Base-by-base conservation (phyloP, 1,140 invertebrate genomes). In the Lineus longissimus region DNA sequence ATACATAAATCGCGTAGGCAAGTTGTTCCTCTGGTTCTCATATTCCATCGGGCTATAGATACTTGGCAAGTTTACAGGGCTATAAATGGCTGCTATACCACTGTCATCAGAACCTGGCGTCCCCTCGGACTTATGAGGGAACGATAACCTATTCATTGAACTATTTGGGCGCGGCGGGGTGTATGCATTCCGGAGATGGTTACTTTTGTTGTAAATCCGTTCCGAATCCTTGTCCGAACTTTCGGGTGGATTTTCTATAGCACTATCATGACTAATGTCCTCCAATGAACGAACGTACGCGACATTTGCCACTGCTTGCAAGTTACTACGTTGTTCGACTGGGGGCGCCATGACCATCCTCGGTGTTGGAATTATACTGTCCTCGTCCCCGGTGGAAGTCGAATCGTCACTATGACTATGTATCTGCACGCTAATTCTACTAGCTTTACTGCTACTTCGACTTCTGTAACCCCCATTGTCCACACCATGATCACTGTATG, bases 251-350 rank as follows among this genome's bases (percentile, higher is more conserved):
- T 57, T 63, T 23, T 63, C 61, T 13, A 63, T 63, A 11, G 61
- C 61, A 36, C 61, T 63, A 56, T 63, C 61, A 15, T 58, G 31
- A 19, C 25, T 56, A 19, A 36, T 31, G 17, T 30, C 58, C 31
- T 19, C 19, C 19, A 36, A 30, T 17, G 58, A 22, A 36, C 31
- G 58, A 19, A 30, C 33, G 31, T 33, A 11, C 19, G 58, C 36
- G 29, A 36, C 33, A 19, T 30, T 59, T 4, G 27, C 36, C 58
- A 19, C 40, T 23, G 29, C 25, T 23, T 22, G n/a, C 19, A 22
- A 41, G 15, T 30, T 59, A 43, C 25, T 59, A 59, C 13, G 19
- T 4, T 36, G 25, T 17, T 23, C 29, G 31, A 19, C n/a, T 11
- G 40, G 19, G 19, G 31, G 29, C 33, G 29, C 58, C n/a, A n/a